Base-by-base conservation (phyloP, 2,113 vertebrate genomes). In the Phylloscopus trochilus region DNA sequence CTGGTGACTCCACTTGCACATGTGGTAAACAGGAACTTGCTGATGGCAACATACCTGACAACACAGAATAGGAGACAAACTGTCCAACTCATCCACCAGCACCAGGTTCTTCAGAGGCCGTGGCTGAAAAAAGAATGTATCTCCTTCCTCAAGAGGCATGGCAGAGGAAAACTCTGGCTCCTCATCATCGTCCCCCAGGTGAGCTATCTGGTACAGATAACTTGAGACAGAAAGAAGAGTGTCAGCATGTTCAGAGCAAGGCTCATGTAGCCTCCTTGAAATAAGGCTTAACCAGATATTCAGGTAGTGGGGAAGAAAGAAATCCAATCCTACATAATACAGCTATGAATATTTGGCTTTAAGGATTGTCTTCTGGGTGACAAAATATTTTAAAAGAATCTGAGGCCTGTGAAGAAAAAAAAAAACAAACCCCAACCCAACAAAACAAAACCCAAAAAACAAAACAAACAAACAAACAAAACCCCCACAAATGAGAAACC, bases 141-240 rank as follows among this genome's bases (percentile, higher is more conserved):
- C 99, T 80, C 99, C 99, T 84, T 99, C 99, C 89, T 99, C 99
- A 90, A 99, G 93, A 15, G 99, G 99, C 99, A 99, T 99, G 11
- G 99, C 99, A 76, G 99, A 99, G 43, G 99, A 99, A 97, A 99
- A 99, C 96, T 99, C 99, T 1, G 99, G 99, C 84, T 99, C 99
- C 18, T 99, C 99, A 15, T 99, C 99, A 21, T 99, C 99, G 1
- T 99, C 99, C 15, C 99, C 99, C 96, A 99, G 96, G 95, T 99
- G 99, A 74, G 99, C 99, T 46, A 99, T 99, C 79, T 99, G 99
- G 97, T 99, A 99, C 74, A 99, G 98, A 92, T 99, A 99, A 97
- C 99, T 99, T 69, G 6, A 60, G 51, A 91, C 10, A 87, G 51
- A 63, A 66, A 84, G 33, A 91, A 77, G 8, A 75, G 7, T 39